phyloP scores from a whole-genome alignment of 2,113 vertebrate species.

The Anolis carolinensis region DNA sequence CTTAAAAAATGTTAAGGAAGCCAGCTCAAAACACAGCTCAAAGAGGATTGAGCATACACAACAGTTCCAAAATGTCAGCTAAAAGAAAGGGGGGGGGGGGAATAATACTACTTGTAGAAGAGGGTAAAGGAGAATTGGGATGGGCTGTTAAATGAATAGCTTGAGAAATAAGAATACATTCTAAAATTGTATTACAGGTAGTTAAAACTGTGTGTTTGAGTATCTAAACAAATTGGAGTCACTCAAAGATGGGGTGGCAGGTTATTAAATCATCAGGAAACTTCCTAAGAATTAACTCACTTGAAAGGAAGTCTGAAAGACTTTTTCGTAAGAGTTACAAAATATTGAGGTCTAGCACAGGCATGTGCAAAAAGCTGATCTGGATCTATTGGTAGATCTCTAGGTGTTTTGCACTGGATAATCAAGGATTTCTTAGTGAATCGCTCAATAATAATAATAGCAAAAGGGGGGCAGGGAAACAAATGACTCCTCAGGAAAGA shows the following conservation, averaged over 20 bases:
- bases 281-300: background rate
- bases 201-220: background rate
- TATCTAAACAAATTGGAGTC: background rate
- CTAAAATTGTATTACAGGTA: background rate
- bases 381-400: no score
- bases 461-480: background rate
- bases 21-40: background rate
- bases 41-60: background rate
- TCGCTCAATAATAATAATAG: background rate
- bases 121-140: background rate
- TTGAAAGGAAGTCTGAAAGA: background rate
- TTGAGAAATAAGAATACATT: background rate
- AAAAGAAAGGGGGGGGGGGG: background rate
- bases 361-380: background rate
- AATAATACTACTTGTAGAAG: background rate
- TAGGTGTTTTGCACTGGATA: no score
- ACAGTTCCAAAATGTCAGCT: background rate
- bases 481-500: background rate
- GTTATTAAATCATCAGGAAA: background rate
- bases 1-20: background rate
- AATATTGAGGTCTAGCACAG: background rate
- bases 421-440: no score
- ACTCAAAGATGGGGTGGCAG: background rate
- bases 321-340: background rate
- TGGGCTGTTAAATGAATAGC: no score